phyloP scores from a whole-genome alignment of 1,140 invertebrate genomes.

The Neodiprion virginianus region DNA sequence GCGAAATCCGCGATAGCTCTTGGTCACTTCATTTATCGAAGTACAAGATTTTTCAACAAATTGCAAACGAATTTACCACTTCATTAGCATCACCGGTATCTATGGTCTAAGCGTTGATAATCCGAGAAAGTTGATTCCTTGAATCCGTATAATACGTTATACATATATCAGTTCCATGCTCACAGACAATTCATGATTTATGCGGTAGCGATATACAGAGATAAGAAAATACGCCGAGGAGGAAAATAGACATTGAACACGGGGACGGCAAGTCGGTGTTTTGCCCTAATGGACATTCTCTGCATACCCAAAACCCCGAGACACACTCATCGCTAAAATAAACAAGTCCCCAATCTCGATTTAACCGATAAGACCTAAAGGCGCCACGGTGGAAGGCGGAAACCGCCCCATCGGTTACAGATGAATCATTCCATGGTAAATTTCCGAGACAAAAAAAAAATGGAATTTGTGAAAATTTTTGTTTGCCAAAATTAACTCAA shows the following conservation, averaged over 20 bases:
- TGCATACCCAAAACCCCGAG: not conserved
- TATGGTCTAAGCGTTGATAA: too few relatives aligned
- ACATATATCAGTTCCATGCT: not conserved
- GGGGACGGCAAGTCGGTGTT: not conserved
- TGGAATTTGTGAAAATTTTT: not conserved
- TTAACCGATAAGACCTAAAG: not conserved
- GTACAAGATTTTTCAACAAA: too few relatives aligned
- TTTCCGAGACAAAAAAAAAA: not conserved
- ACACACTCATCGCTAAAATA: conserved; percentile 7
- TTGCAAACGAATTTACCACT: too few relatives aligned
- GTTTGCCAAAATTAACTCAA: too few relatives aligned
- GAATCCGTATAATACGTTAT: not conserved
- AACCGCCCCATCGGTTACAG: not conserved
- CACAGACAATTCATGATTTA: not conserved
- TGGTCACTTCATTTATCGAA: too few relatives aligned
- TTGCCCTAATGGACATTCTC: conserved; percentile 5
- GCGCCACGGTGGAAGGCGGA: not conserved
- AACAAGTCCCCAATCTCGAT: conserved; percentile 7
- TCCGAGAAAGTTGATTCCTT: too few relatives aligned
- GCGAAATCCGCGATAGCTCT: too few relatives aligned
- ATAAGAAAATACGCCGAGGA: not conserved
- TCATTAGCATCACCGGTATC: too few relatives aligned
- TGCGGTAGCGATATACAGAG: not conserved
- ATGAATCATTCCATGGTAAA: not conserved
- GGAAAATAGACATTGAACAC: not conserved